Conservation (phyloP, 1,140 invertebrate species). For the Trichomalopsis sarcophagae region DNA sequence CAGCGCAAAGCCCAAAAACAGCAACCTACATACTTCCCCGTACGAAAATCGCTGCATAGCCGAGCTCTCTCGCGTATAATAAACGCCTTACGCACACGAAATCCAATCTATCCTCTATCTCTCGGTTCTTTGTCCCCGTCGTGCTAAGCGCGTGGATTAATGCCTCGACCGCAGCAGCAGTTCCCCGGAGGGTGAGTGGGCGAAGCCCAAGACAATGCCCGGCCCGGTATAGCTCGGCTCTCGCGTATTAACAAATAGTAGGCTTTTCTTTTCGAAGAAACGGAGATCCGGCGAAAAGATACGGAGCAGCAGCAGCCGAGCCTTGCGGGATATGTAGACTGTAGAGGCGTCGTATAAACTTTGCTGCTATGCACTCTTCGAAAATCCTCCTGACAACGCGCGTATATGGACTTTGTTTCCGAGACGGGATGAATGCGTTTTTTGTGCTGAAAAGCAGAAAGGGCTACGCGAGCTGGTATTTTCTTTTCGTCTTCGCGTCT, state of each 20-base stretch:
- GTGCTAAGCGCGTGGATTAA: constrained; percentile 8
- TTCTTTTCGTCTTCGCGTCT: neutral
- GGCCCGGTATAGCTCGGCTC: neutral
- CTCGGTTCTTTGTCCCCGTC: neutral
- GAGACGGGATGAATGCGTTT: neutral
- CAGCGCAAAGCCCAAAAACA: neutral
- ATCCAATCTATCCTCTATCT: constrained; percentile 27
- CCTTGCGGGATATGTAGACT: neutral
- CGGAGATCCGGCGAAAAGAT: constrained; percentile 19
- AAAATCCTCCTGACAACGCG: neutral
- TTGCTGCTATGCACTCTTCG: neutral
- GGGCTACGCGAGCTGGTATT: neutral
- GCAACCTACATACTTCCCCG: neutral
- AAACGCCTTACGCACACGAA: neutral
- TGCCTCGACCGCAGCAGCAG: neutral
- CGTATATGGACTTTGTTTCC: neutral
- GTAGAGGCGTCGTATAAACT: neutral
- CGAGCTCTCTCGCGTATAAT: neutral
- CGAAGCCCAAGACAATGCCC: constrained; percentile 31
- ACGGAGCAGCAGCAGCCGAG: neutral
- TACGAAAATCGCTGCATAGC: neutral
- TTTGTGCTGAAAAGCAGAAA: neutral
- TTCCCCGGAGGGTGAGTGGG: constrained; percentile 30
- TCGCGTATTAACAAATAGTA: constrained; percentile 39
- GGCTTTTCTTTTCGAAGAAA: constrained; percentile 27